Percentiles rank a stretch among this genome's conserved stretches.
phyloP scores from a whole-genome alignment of 2,797 vertebrate genomes.

The Sebastes oblongus region DNA sequence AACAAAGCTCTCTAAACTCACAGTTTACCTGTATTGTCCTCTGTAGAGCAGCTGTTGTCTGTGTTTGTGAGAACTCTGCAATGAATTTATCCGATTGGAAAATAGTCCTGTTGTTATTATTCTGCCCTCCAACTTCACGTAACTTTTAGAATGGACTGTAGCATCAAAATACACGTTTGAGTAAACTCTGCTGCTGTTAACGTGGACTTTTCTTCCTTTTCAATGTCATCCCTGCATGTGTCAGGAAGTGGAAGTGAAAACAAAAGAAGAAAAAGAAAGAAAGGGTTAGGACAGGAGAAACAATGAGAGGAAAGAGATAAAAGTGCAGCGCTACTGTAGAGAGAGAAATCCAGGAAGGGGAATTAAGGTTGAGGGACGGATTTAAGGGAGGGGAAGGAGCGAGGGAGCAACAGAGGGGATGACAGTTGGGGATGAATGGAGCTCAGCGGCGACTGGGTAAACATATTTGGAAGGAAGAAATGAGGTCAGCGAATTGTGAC shows the following conservation, averaged over 20 bases:
- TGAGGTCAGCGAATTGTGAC: slow-evolving; percentile 57
- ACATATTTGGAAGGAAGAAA: slow-evolving; percentile 47
- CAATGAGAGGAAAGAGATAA: neutral
- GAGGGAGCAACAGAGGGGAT: slow-evolving; percentile 9
- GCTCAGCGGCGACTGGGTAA: slow-evolving; percentile 32
- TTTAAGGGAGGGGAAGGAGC: neutral
- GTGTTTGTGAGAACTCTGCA: neutral
- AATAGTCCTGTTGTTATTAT: neutral
- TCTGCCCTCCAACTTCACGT: neutral
- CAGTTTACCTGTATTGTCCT: no score
- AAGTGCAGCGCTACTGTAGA: neutral
- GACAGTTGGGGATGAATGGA: slow-evolving; percentile 36
- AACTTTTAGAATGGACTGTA: neutral
- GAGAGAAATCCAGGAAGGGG: neutral
- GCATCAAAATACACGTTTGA: neutral
- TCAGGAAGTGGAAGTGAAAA: neutral
- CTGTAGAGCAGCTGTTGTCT: neutral
- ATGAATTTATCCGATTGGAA: neutral
- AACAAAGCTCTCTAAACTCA: neutral
- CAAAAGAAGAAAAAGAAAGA: neutral
- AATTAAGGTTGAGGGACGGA: slow-evolving; percentile 15
- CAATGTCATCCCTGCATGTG: neutral
- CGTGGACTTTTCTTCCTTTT: neutral
- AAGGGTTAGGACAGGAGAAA: neutral
- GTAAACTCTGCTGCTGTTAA: neutral